Evolutionary conservation across 1,140 invertebrate species (phyloP).

Genomic region (Lordiphosa collinella): DNA sequence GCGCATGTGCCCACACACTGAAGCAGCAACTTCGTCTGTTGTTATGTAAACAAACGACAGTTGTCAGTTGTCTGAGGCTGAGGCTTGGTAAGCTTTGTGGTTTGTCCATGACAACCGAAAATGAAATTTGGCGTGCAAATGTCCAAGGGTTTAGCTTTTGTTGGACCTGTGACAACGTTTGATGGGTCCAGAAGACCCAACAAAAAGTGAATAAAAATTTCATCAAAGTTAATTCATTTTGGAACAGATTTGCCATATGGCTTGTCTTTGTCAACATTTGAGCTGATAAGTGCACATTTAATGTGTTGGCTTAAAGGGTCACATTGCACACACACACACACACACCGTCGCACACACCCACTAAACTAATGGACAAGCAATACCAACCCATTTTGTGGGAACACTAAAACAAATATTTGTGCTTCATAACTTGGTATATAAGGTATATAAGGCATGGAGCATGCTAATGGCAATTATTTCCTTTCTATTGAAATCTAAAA

Average conservation of each 20-base stretch:
- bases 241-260: constrained; percentile 1
- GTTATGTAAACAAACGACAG: constrained; percentile 49
- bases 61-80: not conserved
- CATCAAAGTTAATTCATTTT: not conserved
- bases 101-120: constrained; percentile 9
- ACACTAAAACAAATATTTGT: constrained; percentile 37
- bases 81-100: constrained; percentile 6
- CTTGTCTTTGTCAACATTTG: constrained; percentile 34
- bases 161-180: constrained; percentile 3
- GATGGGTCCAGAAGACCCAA: not conserved
- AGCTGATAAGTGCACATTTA: constrained; percentile 16
- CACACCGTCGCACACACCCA: not conserved
- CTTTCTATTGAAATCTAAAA: no score
- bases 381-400: not conserved
- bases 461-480: no score
- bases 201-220: constrained; percentile 1
- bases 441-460: constrained; percentile 7
- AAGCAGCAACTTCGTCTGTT: constrained; percentile 5
- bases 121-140: constrained; percentile 18
- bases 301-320: constrained; percentile 28
- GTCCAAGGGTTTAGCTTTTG: constrained; percentile 1
- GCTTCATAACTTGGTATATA: constrained; percentile 11
- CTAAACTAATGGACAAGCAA: not conserved
- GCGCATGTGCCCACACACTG: constrained; percentile 44
- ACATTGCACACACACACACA: constrained; percentile 1